Conservation (phyloP, 2,888 invertebrate species). For the Carpatolechia fugitivella region DNA sequence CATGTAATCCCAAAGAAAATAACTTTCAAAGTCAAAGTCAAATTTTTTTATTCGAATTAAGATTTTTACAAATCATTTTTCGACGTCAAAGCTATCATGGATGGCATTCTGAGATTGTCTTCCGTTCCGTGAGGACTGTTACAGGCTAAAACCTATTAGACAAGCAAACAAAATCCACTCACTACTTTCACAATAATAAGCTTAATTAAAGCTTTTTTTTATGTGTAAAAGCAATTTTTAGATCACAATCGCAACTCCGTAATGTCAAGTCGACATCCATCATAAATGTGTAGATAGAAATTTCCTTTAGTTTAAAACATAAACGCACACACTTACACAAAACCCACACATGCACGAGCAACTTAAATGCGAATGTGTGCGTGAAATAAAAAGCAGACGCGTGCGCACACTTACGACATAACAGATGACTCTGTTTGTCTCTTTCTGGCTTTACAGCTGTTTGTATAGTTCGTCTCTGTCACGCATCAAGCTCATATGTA, state of each 20-base stretch:
- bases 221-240: slow-evolving; percentile 31
- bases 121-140: too few species aligned
- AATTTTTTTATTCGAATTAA: too few species aligned
- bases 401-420: slow-evolving; percentile 57
- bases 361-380: slow-evolving; percentile 34
- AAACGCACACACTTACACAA: slow-evolving; percentile 21
- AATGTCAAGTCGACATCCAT: slow-evolving; percentile 54
- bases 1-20: too few species aligned
- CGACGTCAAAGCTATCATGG: too few species aligned
- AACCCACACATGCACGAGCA: not conserved
- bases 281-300: slow-evolving; percentile 49
- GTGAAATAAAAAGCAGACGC: slow-evolving; percentile 53
- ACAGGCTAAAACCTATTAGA: too few species aligned
- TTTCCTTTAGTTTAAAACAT: slow-evolving; percentile 57
- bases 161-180: not conserved
- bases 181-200: slow-evolving; percentile 18
- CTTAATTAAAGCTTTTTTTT: slow-evolving; percentile 12
- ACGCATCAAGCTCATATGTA: slow-evolving; percentile 37
- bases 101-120: too few species aligned
- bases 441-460: slow-evolving; percentile 23
- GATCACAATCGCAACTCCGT: slow-evolving; percentile 37
- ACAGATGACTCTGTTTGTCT: slow-evolving; percentile 42
- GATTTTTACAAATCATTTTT: too few species aligned
- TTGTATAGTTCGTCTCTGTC: slow-evolving; percentile 29
- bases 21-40: too few species aligned